Evolutionary conservation across 2,797 vertebrate genomes (phyloP).

Genomic region (Acanthurus leucopareius): DNA sequence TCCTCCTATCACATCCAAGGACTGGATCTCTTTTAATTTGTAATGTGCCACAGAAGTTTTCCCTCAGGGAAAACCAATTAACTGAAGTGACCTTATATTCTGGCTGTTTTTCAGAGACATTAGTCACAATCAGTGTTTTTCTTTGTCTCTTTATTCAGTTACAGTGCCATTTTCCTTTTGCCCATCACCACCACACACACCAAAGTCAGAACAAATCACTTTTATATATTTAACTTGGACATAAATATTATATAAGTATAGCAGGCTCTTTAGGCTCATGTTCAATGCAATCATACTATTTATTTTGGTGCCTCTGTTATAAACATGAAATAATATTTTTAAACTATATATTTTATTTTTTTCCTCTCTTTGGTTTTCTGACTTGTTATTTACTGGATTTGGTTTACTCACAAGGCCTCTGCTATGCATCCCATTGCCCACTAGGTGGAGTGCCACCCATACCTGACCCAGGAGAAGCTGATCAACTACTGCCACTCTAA

Average conservation of each 20-base stretch:
- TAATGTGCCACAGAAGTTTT: constrained; percentile 36
- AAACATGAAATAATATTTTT: not conserved
- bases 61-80: constrained; percentile 59
- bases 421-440: not conserved
- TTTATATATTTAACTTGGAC: not conserved
- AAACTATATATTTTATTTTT: no score
- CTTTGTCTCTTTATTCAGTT: constrained; percentile 49
- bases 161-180: constrained; percentile 22
- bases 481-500: constrained; percentile 90
- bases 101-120: constrained; percentile 43
- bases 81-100: constrained; percentile 64
- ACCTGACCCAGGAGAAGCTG: constrained; percentile 91
- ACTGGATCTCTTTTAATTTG: constrained; percentile 36
- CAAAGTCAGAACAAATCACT: constrained; percentile 3
- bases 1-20: constrained; percentile 29
- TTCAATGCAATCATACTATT: not conserved
- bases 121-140: constrained; percentile 39
- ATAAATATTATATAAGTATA: not conserved
- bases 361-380: no score
- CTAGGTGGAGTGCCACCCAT: constrained; percentile 94
- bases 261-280: not conserved
- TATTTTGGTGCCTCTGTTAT: not conserved
- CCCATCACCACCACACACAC: not conserved
- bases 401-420: not conserved
- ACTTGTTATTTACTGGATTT: not conserved